Conservation (phyloP, 2,113 vertebrate genomes). For the Entomyzon cyanotis region DNA sequence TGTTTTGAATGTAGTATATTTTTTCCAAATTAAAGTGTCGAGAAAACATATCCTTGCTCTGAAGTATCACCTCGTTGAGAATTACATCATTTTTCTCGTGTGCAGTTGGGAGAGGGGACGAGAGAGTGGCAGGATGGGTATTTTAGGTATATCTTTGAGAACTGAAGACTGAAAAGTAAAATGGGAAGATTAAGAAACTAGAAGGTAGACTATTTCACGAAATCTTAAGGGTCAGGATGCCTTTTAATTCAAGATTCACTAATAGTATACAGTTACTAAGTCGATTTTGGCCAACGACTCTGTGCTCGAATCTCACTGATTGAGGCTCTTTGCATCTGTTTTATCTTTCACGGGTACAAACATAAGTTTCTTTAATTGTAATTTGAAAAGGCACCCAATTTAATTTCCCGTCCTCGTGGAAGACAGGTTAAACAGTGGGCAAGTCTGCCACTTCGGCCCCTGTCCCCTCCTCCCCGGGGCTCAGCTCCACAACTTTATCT, state of each 20-base stretch:
- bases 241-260: neutral
- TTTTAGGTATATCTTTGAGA: neutral
- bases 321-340: neutral
- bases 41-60: neutral
- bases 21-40: neutral
- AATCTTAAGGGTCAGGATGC: neutral
- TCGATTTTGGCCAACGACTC: neutral
- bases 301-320: neutral
- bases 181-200: neutral
- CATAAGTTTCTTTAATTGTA: neutral
- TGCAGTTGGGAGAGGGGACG: neutral
- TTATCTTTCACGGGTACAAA: neutral
- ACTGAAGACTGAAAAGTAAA: neutral
- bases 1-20: neutral
- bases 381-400: neutral
- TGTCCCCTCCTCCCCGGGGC: neutral
- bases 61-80: neutral
- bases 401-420: neutral
- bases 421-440: neutral
- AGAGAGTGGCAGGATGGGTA: neutral
- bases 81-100: rapidly evolving
- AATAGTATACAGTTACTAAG: neutral
- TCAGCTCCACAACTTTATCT: conserved; percentile 4
- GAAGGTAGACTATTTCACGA: neutral
- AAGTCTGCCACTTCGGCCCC: conserved; percentile 24